Base-by-base conservation (phyloP, 2,797 vertebrate genomes). In the Myotis myotis region DNA sequence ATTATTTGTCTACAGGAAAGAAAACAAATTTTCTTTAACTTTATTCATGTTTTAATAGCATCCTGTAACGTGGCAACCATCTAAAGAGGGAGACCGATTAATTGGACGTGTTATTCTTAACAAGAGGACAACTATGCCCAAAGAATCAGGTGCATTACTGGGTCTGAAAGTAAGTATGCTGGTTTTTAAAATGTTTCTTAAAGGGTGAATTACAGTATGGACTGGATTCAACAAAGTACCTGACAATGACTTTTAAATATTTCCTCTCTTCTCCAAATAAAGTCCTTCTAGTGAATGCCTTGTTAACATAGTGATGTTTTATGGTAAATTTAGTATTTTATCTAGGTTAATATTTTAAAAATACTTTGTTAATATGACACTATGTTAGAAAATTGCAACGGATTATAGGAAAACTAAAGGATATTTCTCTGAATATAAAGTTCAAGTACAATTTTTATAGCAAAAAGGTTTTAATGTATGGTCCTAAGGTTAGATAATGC, bases 81-180 rank as follows among this genome's bases (percentile, higher is more conserved):
- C 99, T 96, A 99, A 99, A 98, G 99, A 99, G 96, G 99, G 99
- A 5, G 99, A 99, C 98, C 99, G 99, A 97, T 98, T 99, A 97
- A 99, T 99, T 74, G 99, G 99, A 94, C 99, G 99, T 96, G 99
- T 99, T 98, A 99, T 99, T 94, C 98, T 99, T 93, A 99, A 99
- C 98, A 99, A 99, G 98, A 99, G 99, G 98, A 99, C 99, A 72
- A 99, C 99, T 62, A 98, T 99, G 99, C 99, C 99, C 89, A 99
- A 99, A 87, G 99, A 99, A 97, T 99, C 99, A 19, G 99, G 99
- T 95, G 99, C 99, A 96, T 98, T 99, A 87, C 97, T 99, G 87
- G 99, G 99, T 93, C 98, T 99, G 28, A 99, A 99, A 98, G 99
- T 99, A 97, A 98, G 99, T 98, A 71, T 87, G 30, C 3, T n/a